Base-by-base conservation (phyloP, 2,888 invertebrate genomes). In the Sinelater perroti region DNA sequence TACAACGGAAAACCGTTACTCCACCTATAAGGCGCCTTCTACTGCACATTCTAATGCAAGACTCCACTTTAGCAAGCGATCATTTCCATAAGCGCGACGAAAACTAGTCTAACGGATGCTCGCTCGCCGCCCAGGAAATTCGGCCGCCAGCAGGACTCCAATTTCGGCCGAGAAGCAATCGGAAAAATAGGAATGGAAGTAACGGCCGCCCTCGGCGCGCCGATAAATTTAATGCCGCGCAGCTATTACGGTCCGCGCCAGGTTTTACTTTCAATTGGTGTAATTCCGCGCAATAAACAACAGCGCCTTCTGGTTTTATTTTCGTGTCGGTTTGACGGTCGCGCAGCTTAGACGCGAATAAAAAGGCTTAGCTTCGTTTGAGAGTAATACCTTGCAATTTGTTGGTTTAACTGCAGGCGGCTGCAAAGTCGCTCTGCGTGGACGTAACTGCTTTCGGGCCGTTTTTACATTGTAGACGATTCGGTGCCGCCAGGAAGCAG, bases 1-100 rank as follows among this genome's bases (percentile, higher is more conserved):
- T 42, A 30, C 54, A 47, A 33, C 31, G 14, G 24, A 47, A 24
- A 55, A 55, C 55, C 55, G 55, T 55, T 55, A 55, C 18, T 16
- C 31, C 40, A 38, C 55, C 45, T 53, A 53, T 53, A 53, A 53
- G 53, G 53, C 36, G 18, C 30, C 21, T 51, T 28, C 40, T 42
- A 44, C 33, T 28, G 35, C 52, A 28, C 14, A 14, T 42, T 42
- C 42, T 51, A 21, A 31, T 33, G 26, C 51, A 11, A 49, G 30
- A 38, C 49, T 49, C 26, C 35, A 33, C 24, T 38, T 38, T 49
- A 49, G 38, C 28, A 18, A 49, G 36, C n/a, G 17, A n/a, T n/a
- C n/a, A n/a, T n/a, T n/a, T 13, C n/a, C n/a, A n/a, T n/a, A n/a
- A n/a, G n/a, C n/a, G n/a, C n/a, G n/a, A n/a, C n/a, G 26, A 24